These are phyloP conservation scores for Aleiodes sp. DNA, from an alignment of 1,140 invertebrate genomes.

Conservation along the genomic window DNA sequence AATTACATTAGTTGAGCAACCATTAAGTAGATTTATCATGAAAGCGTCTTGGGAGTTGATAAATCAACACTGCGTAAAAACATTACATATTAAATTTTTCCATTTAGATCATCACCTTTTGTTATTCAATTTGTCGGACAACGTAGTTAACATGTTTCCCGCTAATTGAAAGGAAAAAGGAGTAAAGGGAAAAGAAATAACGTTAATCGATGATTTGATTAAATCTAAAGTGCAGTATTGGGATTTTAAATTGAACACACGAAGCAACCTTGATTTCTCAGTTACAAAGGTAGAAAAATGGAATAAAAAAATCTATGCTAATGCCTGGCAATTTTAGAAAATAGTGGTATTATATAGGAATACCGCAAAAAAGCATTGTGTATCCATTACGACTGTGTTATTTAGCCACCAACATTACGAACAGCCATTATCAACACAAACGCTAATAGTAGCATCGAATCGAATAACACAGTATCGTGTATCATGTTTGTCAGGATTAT, in stretches of 20 bases:
- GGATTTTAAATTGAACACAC: neutral
- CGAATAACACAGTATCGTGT: neutral
- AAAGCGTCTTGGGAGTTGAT: neutral
- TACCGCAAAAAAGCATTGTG: too few species aligned
- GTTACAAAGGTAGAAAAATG: neutral
- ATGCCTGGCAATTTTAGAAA: neutral
- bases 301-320: neutral
- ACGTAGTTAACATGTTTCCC: neutral
- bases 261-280: neutral
- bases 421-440: neutral
- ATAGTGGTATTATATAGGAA: neutral
- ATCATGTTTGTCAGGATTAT: neutral
- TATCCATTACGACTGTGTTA: neutral
- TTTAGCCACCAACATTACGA: neutral
- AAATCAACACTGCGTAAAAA: neutral
- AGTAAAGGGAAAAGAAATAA: neutral
- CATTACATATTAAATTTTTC: neutral
- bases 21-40: constrained; percentile 1
- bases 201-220: neutral
- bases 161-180: too few species aligned
- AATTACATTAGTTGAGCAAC: neutral
- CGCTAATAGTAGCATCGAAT: neutral
- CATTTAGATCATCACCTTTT: neutral
- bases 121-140: neutral
- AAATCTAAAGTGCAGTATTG: neutral